phyloP scores from a whole-genome alignment of 2,797 vertebrate genomes.

The Pseudocheirus occidentalis region DNA sequence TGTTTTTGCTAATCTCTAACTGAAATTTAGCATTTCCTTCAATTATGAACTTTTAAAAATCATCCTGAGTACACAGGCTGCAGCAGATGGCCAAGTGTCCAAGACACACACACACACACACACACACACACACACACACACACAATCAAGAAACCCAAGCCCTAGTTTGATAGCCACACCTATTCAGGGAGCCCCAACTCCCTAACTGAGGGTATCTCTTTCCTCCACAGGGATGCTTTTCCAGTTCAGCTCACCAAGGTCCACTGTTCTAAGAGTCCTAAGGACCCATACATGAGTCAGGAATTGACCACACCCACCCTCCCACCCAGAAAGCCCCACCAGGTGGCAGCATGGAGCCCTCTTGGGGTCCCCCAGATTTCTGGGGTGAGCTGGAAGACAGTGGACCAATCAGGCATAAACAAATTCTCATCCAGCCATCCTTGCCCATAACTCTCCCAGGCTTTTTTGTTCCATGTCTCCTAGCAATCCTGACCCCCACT shows the following conservation, averaged over 20 bases:
- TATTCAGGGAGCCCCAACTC: not conserved
- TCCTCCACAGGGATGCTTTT: not conserved
- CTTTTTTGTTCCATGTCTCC: not conserved
- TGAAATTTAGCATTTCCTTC: not conserved
- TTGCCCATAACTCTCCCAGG: not conserved
- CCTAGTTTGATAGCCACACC: not conserved
- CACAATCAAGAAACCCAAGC: not conserved
- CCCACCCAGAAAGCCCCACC: not conserved
- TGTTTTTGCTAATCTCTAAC: not conserved
- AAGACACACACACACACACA: not conserved
- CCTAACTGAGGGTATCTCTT: not conserved
- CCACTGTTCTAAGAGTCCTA: not conserved
- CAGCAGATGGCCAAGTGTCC: not conserved
- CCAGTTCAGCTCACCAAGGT: not conserved
- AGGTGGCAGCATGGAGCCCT: not conserved
- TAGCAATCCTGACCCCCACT: not conserved
- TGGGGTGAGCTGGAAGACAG: not conserved
- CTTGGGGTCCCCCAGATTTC: not conserved
- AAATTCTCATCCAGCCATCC: not conserved
- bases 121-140: not conserved
- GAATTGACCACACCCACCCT: not conserved
- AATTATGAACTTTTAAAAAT: not conserved
- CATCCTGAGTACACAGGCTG: not conserved
- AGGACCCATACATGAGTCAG: not conserved
- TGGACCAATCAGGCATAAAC: not conserved